Evolutionary conservation across 2,888 invertebrate genomes (phyloP), one percentile per base, ranked within the genome.

Genomic region (Lasioglossum pauxillum): DNA sequence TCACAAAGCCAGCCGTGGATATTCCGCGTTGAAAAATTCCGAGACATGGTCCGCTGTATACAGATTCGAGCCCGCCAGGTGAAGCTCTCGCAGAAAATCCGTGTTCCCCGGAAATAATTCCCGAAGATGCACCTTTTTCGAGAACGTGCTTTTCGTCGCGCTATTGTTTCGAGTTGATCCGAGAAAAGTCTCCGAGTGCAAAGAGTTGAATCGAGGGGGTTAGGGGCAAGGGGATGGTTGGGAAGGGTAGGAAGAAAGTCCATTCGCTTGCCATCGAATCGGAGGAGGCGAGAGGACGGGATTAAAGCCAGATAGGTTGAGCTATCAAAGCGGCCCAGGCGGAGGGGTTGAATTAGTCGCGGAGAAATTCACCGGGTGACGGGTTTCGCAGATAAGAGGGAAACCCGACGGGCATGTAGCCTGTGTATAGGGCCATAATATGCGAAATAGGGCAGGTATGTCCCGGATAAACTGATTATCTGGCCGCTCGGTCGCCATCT

Each of bases 401-500:
- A 74, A 64, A 64, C 53, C 79, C 60, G 71, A 67, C 64, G 71
- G 44, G 69, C 49, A 46, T 83, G 79, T n/a, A 82, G 72, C 60
- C 60, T 80, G 76, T 53, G 7, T 53, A 53, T 53, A 53, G 53
- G 53, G 76, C 71, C 77, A 64, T 88, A 86, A 88, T 88, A 88
- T 80, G 88, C 87, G 88, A 88, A 88, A 88, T 82, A 83, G 88
- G 83, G 27, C 80, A 79, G 71, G 75, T 67, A 74, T 49, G 81
- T n/a, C 60, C 35, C 35, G 76, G 86, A 88, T 88, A 88, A 88
- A 80, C 85, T 79, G 82, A 85, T 84, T 82, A 76, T 78, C 75
- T 71, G 49, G 19, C 3, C 27, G 38, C 75, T 23, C 73, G 75
- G 57, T 60, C 86, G 76, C 60, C 75, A 64, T 80, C 75, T 78